Evolutionary conservation across 2,888 invertebrate species (phyloP).

Genomic region (Ligdia adustata): DNA sequence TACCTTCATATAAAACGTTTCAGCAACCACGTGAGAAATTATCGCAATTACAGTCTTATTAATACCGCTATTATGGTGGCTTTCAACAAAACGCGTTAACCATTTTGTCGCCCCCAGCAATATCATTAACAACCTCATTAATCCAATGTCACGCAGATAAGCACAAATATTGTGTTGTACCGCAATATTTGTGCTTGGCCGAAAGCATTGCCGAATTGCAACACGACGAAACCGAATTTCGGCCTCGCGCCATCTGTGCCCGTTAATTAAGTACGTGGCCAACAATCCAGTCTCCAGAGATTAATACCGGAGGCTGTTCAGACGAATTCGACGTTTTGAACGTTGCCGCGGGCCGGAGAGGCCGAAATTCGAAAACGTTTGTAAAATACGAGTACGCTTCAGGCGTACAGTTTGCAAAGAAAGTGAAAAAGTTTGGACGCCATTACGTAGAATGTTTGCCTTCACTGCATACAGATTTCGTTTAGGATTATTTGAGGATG

Average conservation of each 20-base stretch:
- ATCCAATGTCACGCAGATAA: conserved; percentile 1
- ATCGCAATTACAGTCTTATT: too few relatives aligned
- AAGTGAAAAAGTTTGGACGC: too few relatives aligned
- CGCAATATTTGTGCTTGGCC: neutral
- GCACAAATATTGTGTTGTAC: conserved; percentile 7
- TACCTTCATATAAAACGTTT: too few relatives aligned
- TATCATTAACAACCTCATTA: neutral
- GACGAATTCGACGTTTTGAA: conserved; percentile 32
- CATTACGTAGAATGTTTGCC: too few relatives aligned
- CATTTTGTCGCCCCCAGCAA: neutral
- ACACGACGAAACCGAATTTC: conserved; percentile 14
- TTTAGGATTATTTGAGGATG: too few relatives aligned
- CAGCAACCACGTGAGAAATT: too few relatives aligned
- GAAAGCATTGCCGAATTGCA: conserved; percentile 2
- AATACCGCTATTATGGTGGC: neutral
- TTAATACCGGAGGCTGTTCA: conserved; percentile 29
- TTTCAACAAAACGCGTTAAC: neutral
- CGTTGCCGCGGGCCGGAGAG: conserved; percentile 1
- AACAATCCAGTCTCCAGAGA: conserved; percentile 36
- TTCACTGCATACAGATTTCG: too few relatives aligned
- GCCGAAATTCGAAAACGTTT: conserved; percentile 5
- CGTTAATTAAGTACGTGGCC: conserved; percentile 52
- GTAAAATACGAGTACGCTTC: neutral
- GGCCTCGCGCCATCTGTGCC: conserved; percentile 29
- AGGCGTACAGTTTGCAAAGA: neutral